Conservation (phyloP, 2,888 invertebrate genomes). For the Andricus curvator region DNA sequence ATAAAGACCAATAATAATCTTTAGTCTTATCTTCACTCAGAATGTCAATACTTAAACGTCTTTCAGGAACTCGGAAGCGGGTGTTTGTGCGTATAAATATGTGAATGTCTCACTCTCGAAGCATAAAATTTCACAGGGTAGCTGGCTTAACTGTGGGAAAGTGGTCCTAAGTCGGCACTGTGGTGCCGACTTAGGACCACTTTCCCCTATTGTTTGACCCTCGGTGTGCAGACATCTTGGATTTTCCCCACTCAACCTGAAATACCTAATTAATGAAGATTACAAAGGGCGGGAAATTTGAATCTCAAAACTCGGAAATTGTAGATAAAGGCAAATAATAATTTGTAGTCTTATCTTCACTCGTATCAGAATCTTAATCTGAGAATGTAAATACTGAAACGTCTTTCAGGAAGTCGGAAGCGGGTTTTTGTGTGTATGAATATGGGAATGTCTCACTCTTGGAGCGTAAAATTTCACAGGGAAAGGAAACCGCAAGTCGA, state of each 20-base stretch:
- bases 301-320: too few relatives aligned
- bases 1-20: background rate
- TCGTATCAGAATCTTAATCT: background rate
- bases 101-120: background rate
- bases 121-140: background rate
- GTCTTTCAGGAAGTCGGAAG: slow-evolving; percentile 24
- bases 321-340: background rate
- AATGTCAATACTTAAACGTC: slow-evolving; percentile 3
- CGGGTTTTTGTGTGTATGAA: background rate
- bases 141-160: too few relatives aligned
- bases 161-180: slow-evolving; percentile 30
- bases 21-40: background rate
- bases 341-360: background rate
- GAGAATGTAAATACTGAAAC: slow-evolving; percentile 8
- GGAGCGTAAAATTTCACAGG: background rate
- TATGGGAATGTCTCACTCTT: background rate
- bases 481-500: slow-evolving; percentile 31
- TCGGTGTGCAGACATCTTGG: too few relatives aligned
- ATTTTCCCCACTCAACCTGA: too few relatives aligned
- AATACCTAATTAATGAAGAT: too few relatives aligned
- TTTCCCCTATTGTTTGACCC: too few relatives aligned
- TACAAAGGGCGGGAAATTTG: too few relatives aligned
- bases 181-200: too few relatives aligned
- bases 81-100: background rate
- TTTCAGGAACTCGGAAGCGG: slow-evolving; percentile 28